Evolutionary conservation across 2,888 invertebrate genomes (phyloP), one percentile per base, ranked within the genome.

Genomic region (Nebria brevicollis): DNA sequence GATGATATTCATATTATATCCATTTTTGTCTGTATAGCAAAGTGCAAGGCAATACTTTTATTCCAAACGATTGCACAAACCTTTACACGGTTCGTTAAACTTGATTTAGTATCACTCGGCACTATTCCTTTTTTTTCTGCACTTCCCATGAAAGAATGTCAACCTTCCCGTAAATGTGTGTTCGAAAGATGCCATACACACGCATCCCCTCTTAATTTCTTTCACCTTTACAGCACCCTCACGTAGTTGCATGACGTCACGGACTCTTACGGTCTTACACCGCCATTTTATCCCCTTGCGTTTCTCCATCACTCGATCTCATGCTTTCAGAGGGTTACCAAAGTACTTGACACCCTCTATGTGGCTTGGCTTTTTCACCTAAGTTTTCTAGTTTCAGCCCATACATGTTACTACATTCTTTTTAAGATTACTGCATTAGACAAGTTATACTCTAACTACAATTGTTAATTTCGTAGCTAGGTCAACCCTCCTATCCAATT

Each of bases 311-410:
- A 54, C 54, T 54, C 54, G 54, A 68, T 68, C 8, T 2, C 25
- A 66, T 66, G 34, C 54, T 76, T 10, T 64, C 25, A 78, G 78
- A 75, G 73, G 65, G n/a, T 65, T 41, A 25, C 11, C 13, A 11
- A 68, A 72, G 81, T 81, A 84, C 83, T 85, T 85, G 85, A 85
- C 85, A 84, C 85, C 84, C 85, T 85, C 85, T 85, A 84, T 26
- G 34, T 26, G 83, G 84, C 82, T 83, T 54, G 54, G 34, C 1
- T 85, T 85, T 85, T 84, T 84, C 82, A 79, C 78, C 82, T 82
- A 80, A 74, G 78, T 73, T 65, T 66, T 73, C 83, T 82, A 85
- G 85, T 86, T 85, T 84, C 84, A 34, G 84, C 84, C 85, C 86
- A 83, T 87, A 87, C 34, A 34, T 34, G 34, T 34, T 34, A 0